Evolutionary conservation across 2,113 vertebrate genomes (phyloP), one percentile per base, ranked within the genome.

Genomic region (Phainopepla nitens): DNA sequence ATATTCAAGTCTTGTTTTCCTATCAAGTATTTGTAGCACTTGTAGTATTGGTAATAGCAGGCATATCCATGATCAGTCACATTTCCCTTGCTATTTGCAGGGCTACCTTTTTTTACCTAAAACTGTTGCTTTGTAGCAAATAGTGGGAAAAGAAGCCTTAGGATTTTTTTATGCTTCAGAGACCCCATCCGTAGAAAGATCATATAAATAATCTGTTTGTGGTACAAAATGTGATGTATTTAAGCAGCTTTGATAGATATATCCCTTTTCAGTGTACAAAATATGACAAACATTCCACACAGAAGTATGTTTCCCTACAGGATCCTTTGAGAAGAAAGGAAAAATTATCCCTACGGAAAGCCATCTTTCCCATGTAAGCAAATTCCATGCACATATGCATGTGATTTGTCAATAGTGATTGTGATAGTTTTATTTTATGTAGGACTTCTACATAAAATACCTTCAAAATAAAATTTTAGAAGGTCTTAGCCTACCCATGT

Each of bases 311-410:
- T 92, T 77, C 71, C 23, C 13, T 45, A 15, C 10, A 49, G 23
- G 23, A 21, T 62, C 35, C 29, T 73, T 79, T 54, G 42, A 51
- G 73, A 70, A 78, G 29, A 62, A 81, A 65, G 54, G 13, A 57
- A 50, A 9, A 86, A 5, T 7, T 64, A 36, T 71, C 10, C 8
- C 17, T 6, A 2, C 1, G 4, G 22, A 87, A 69, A 54, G 14
- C 5, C 0, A 0, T 41, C 8, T 64, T 76, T 41, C 24, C 27
- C 15, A 4, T 23, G 8, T 41, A 81, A 47, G n/a, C 13, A 82
- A 35, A 71, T 87, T 75, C 41, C 11, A 7, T 57, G 13, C 39
- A 41, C 1, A 0, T 2, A 6, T 57, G 58, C 15, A 4, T 65
- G 22, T 86, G 50, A 49, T 90, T 77, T 89, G 61, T 91, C 22